Percentiles rank a stretch among this genome's conserved stretches.
These are phyloP conservation scores for Entelurus aequoreus DNA, from an alignment of 2,113 vertebrate species.

Conservation along the genomic window DNA sequence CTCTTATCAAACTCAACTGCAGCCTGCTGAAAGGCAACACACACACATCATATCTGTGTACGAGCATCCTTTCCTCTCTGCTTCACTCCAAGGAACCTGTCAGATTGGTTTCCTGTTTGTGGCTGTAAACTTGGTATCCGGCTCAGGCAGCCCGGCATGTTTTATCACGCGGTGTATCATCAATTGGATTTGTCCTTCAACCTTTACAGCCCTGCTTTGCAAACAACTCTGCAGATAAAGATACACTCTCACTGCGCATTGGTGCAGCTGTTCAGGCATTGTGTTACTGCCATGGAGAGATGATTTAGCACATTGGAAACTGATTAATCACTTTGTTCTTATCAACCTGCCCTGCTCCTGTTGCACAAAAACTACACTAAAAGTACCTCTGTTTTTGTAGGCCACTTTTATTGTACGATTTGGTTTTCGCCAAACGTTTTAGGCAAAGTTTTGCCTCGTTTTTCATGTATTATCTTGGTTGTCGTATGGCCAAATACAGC, in stretches of 20 bases:
- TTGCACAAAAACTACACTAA: background rate
- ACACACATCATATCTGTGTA: constrained; percentile 5
- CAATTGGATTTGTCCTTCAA: constrained; percentile 17
- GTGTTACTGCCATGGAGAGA: constrained; percentile 10
- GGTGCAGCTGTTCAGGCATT: constrained; percentile 5
- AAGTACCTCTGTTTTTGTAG: no score
- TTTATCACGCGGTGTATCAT: constrained; percentile 12
- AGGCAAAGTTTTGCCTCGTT: no score
- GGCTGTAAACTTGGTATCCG: constrained; percentile 25
- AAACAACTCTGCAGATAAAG: constrained; percentile 16
- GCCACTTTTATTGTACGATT: no score
- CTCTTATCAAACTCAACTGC: constrained; percentile 39
- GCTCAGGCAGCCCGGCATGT: constrained; percentile 21
- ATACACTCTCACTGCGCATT: constrained; percentile 4
- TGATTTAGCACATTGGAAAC: constrained; percentile 16
- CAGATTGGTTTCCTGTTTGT: constrained; percentile 9
- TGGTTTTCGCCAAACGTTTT: no score
- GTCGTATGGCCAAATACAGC: no score
- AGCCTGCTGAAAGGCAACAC: constrained; percentile 23
- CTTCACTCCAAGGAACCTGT: constrained; percentile 20
- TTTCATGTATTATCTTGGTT: no score
- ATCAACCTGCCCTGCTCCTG: background rate
- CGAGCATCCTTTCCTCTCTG: constrained; percentile 12
- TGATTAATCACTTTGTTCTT: constrained; percentile 26
- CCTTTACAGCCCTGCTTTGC: constrained; percentile 15